These are phyloP conservation scores for Junonia oenone DNA, from an alignment of 2,888 invertebrate genomes.

Conservation along the genomic window DNA sequence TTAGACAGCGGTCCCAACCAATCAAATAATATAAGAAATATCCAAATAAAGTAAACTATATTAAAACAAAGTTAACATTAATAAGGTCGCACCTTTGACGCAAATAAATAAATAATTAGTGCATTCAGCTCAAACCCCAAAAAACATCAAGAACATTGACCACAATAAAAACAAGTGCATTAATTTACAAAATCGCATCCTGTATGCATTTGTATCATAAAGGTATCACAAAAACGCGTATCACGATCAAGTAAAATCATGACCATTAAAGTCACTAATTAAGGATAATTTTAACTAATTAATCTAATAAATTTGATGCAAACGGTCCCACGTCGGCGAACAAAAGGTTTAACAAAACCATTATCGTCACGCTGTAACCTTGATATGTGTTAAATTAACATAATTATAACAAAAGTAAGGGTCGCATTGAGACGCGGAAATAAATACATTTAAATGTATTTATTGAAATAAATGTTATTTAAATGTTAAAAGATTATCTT, in stretches of 20 bases:
- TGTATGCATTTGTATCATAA: slow-evolving; percentile 2
- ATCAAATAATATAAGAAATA: too few species aligned
- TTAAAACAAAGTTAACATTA: too few species aligned
- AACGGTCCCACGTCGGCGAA: slow-evolving; percentile 41
- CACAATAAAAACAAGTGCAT: not conserved
- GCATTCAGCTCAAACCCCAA: too few species aligned
- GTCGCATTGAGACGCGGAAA: not conserved
- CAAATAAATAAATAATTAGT: too few species aligned
- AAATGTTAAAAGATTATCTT: too few species aligned
- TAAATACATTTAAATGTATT: not conserved
- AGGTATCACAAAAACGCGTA: slow-evolving; percentile 21
- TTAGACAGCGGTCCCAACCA: too few species aligned
- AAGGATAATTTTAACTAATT: slow-evolving; percentile 38
- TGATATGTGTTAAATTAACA: not conserved
- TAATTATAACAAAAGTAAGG: not conserved
- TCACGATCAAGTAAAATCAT: slow-evolving; percentile 21
- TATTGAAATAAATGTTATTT: not conserved
- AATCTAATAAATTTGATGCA: slow-evolving; percentile 36
- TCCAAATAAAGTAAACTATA: too few species aligned
- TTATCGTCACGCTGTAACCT: slow-evolving; percentile 10
- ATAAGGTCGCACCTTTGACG: too few species aligned
- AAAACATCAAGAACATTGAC: too few species aligned
- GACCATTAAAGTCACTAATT: slow-evolving; percentile 32
- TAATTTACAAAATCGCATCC: not conserved
- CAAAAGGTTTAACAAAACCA: slow-evolving; percentile 38